Evolutionary conservation across 2,888 invertebrate species (phyloP).

Genomic region (Calameuta pallipes): DNA sequence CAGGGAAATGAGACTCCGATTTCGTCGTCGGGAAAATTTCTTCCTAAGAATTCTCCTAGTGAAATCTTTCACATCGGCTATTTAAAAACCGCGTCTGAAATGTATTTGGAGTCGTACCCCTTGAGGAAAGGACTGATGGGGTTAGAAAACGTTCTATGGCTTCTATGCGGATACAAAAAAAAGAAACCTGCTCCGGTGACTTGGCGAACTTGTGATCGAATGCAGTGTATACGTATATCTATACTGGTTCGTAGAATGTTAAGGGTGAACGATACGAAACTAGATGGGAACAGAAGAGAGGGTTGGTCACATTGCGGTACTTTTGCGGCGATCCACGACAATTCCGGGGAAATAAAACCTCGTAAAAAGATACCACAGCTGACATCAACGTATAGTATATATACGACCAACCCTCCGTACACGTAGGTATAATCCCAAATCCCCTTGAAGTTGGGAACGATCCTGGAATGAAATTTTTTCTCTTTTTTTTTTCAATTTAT

Average conservation of each 20-base stretch:
- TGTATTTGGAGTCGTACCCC: neutral
- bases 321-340: conserved; percentile 21
- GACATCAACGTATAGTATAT: neutral
- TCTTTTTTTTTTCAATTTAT: neutral
- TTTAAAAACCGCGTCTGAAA: neutral
- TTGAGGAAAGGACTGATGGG: neutral
- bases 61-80: neutral
- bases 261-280: neutral
- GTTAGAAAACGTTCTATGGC: neutral
- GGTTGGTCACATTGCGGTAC: conserved; percentile 24
- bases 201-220: neutral
- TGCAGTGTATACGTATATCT: neutral
- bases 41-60: neutral
- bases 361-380: conserved; percentile 12
- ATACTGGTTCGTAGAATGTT: neutral
- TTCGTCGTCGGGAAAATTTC: neutral
- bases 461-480: neutral
- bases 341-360: conserved; percentile 34
- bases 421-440: neutral
- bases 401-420: neutral
- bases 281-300: neutral
- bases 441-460: neutral
- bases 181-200: neutral
- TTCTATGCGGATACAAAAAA: neutral
- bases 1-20: neutral